These are phyloP conservation scores for Acrocephalus scirpaceus DNA, from an alignment of 2,797 vertebrate genomes.

Conservation along the genomic window DNA sequence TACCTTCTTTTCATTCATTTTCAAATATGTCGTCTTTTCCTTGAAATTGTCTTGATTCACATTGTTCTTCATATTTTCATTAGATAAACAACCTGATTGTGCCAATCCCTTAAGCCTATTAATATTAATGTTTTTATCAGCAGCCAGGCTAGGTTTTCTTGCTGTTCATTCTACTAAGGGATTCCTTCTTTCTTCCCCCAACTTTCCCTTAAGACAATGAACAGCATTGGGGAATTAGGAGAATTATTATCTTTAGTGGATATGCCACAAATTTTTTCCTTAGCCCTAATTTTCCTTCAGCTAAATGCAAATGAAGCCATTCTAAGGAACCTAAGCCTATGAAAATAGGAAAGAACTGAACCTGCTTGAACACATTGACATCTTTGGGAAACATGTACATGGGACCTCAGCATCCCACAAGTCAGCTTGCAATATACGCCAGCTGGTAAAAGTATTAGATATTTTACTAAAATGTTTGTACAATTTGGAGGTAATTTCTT, in stretches of 20 bases:
- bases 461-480: neutral
- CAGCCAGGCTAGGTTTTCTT: neutral
- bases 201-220: neutral
- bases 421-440: neutral
- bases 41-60: conserved; percentile 40
- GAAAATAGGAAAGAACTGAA: neutral
- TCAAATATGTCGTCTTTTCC: conserved; percentile 17
- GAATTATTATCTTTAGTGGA: neutral
- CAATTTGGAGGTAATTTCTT: neutral
- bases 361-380: neutral
- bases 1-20: neutral
- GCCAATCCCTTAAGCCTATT: neutral
- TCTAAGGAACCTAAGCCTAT: neutral
- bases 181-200: neutral
- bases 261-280: neutral
- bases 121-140: neutral
- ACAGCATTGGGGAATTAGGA: neutral
- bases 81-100: neutral
- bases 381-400: neutral
- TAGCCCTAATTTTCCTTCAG: neutral
- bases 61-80: conserved; percentile 14
- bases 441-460: neutral
- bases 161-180: neutral
- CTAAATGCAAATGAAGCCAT: neutral
- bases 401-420: neutral